Conservation (phyloP, 2,797 vertebrate species). For the Distichodus sexfasciatus region DNA sequence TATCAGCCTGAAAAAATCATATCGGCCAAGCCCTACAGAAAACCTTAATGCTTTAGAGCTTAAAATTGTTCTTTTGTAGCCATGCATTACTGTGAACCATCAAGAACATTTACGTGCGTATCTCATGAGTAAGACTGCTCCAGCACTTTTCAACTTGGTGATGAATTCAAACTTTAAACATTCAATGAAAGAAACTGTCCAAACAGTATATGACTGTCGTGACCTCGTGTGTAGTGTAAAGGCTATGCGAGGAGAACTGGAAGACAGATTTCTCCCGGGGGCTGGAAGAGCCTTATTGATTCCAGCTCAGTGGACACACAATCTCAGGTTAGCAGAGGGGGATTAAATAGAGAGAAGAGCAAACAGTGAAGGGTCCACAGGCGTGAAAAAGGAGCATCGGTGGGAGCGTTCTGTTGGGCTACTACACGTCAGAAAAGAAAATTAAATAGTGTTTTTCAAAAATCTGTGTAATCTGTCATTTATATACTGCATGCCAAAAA, state of each 20-base stretch:
- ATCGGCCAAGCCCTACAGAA: too few relatives aligned
- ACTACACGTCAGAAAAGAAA: slow-evolving; percentile 53
- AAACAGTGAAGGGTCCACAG: slow-evolving; percentile 35
- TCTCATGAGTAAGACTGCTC: too few relatives aligned
- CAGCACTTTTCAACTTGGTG: too few relatives aligned
- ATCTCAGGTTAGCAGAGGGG: slow-evolving; percentile 43
- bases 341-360: slow-evolving; percentile 36
- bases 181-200: not conserved
- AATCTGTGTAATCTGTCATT: too few relatives aligned
- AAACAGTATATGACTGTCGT: not conserved
- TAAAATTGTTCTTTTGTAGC: too few relatives aligned
- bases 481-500: too few relatives aligned
- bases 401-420: slow-evolving; percentile 30
- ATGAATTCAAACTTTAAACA: not conserved
- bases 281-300: slow-evolving; percentile 25
- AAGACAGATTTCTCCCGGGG: slow-evolving; percentile 5
- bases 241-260: not conserved
- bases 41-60: too few relatives aligned
- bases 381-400: slow-evolving; percentile 26
- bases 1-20: too few relatives aligned
- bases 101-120: too few relatives aligned
- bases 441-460: slow-evolving; percentile 59
- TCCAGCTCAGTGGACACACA: slow-evolving; percentile 35
- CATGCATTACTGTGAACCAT: too few relatives aligned
- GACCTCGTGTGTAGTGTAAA: not conserved